Evolutionary conservation across 1,140 invertebrate genomes (phyloP), one percentile per base, ranked within the genome.

Genomic region (Aphis craccivora): DNA sequence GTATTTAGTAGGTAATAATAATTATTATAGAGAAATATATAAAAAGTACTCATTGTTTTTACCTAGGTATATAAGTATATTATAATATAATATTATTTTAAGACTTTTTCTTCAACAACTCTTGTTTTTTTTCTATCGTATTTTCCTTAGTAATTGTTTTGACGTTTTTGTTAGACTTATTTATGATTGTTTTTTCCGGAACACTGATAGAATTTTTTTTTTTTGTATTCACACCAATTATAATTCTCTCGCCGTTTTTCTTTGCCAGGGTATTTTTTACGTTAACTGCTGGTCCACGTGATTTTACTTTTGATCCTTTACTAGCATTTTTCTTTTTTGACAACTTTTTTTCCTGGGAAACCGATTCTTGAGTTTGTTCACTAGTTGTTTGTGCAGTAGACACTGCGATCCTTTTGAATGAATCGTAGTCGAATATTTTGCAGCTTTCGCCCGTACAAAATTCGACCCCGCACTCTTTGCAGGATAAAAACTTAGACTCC

Each of bases 381-480:
- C 14, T n/a, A 2, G 40, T 40, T 7, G 81, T 18, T 11, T 43
- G 67, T 18, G 14, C 25, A 3, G 91, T 37, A 4, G 81, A 37
- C 23, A 43, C 37, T 3, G 51, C n/a, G 2, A 45, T 23, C 37
- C 94, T 51, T 89, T 94, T 92, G 37, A 94, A 96, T 0, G 95
- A 94, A 94, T 96, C 96, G 94, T 96, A 96, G 90, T 95, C 95
- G 76, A 96, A 96, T 83, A 95, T 95, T 1, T 94, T 94, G 83
- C 96, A 96, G 0, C 94, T 94, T 94, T 95, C 95, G 95, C 97
- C 97, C 94, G 96, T 96, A 95, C 98, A 98, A 95, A 98, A 97
- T 95, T 98, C 98, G 94, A 98, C 97, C 5, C 97, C 97, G 94
- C 98, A 98, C 95, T 98, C 97, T 1, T 95, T 94, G 95, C 98